phyloP scores from a whole-genome alignment of 2,797 vertebrate genomes.

The Myotis myotis region DNA sequence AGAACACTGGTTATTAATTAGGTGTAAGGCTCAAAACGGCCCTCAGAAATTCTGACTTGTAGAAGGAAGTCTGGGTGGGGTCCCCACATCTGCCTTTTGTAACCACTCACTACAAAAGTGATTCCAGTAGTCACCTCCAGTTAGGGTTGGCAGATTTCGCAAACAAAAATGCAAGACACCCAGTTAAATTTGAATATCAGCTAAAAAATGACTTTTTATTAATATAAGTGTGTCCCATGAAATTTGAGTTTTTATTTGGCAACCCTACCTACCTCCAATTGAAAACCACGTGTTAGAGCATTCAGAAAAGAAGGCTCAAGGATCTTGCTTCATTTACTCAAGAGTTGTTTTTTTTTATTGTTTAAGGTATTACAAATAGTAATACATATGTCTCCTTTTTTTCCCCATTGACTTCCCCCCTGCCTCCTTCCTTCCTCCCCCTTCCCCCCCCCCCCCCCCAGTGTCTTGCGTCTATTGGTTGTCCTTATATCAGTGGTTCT shows the following conservation, averaged over 20 bases:
- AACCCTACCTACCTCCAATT: not conserved
- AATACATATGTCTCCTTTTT: too few relatives aligned
- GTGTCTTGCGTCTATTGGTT: too few relatives aligned
- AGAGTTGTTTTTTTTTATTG: too few relatives aligned
- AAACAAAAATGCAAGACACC: not conserved
- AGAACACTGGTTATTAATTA: not conserved
- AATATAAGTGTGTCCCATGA: not conserved
- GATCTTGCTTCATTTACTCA: not conserved
- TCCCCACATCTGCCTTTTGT: not conserved
- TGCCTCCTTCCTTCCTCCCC: too few relatives aligned
- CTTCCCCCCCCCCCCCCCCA: too few relatives aligned
- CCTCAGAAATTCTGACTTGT: not conserved
- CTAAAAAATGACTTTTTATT: not conserved
- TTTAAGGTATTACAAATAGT: too few relatives aligned
- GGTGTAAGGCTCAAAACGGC: not conserved
- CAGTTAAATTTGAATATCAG: not conserved
- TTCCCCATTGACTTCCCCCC: too few relatives aligned
- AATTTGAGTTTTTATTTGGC: not conserved
- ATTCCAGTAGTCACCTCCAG: not conserved
- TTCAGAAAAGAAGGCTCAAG: not conserved
- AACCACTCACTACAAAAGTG: not conserved
- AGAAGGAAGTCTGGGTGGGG: not conserved
- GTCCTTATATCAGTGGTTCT: too few relatives aligned
- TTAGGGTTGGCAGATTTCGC: not conserved
- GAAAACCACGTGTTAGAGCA: not conserved